Conservation (phyloP, 2,888 invertebrate species). For the Allophyes oxyacanthae region DNA sequence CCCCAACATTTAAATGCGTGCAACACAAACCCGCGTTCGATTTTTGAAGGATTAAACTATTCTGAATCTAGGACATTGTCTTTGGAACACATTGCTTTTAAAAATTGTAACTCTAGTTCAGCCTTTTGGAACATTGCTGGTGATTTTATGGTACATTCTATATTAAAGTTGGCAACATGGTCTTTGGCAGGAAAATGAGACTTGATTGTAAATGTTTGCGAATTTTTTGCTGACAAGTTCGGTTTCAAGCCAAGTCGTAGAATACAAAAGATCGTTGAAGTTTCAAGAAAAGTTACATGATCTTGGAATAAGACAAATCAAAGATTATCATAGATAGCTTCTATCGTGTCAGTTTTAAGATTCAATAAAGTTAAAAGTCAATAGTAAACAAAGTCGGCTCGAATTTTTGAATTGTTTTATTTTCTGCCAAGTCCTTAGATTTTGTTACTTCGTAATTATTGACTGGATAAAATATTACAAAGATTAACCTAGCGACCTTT, state of each 20-base stretch:
- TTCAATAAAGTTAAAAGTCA: not conserved
- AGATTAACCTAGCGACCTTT: not conserved
- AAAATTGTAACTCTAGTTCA: too few relatives aligned
- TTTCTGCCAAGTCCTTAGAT: not conserved
- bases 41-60: not conserved
- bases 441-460: too few relatives aligned
- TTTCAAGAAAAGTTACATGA: constrained; percentile 7
- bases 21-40: too few relatives aligned
- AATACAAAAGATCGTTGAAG: constrained; percentile 7
- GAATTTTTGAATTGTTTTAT: not conserved
- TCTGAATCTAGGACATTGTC: too few relatives aligned
- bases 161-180: constrained; percentile 20
- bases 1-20: too few relatives aligned
- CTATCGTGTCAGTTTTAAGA: not conserved
- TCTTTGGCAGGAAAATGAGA: constrained; percentile 37
- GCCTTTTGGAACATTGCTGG: too few relatives aligned
- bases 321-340: not conserved
- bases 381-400: too few relatives aligned
- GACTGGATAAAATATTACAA: too few relatives aligned
- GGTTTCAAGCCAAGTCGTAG: constrained; percentile 32
- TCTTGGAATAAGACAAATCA: not conserved
- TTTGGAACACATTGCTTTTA: too few relatives aligned
- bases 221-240: constrained; percentile 21
- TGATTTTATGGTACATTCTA: not conserved
- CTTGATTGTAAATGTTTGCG: constrained; percentile 29